Base-by-base conservation (phyloP, 2,888 invertebrate genomes). In the Tenthredo distinguenda region DNA sequence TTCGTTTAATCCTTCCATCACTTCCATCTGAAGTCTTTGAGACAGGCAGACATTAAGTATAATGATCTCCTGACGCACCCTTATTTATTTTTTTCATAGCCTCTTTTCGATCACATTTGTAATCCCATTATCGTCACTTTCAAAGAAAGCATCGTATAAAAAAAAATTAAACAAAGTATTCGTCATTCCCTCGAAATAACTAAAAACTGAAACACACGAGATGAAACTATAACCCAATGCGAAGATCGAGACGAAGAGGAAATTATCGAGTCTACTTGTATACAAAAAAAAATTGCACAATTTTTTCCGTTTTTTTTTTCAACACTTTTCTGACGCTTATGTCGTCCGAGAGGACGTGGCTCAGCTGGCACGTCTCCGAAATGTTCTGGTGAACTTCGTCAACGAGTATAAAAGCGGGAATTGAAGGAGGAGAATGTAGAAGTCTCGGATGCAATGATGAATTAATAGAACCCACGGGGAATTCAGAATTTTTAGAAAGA, bases 1-100 rank as follows among this genome's bases (percentile, higher is more conserved):
- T 68, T 68, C 68, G 74, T 21, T 43, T 74, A 74, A 74, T 74
- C 74, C 43, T 43, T 74, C 21, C 40, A 12, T 74, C 74, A 74
- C 74, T 74, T 74, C 47, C 74, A 12, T 74, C 74, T 21, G 21
- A 74, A 40, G 74, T 26, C 43, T 43, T 43, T 43, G 21, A 74
- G 74, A 43, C 43, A 31, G 77, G 6, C 18, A 31, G 34, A 26
- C 47, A 34, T 77, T 31, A 77, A 77, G 31, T 77, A 55, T 55
- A 31, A 31, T 50, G 77, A 74, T 55, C 77, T 34, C 31, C 55
- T n/a, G 77, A 77, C 77, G 77, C 77, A 77, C 77, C 77, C 77
- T 50, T 10, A 18, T 31, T 10, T 34, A 15, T 31, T 55, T 55
- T 47, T 15, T 34, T n/a, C 18, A 77, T n/a, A 50, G 31, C 7